Percentiles rank a stretch among this genome's conserved stretches.
Evolutionary conservation across 1,140 invertebrate species (phyloP).

Genomic region (Zaprionus davidi): DNA sequence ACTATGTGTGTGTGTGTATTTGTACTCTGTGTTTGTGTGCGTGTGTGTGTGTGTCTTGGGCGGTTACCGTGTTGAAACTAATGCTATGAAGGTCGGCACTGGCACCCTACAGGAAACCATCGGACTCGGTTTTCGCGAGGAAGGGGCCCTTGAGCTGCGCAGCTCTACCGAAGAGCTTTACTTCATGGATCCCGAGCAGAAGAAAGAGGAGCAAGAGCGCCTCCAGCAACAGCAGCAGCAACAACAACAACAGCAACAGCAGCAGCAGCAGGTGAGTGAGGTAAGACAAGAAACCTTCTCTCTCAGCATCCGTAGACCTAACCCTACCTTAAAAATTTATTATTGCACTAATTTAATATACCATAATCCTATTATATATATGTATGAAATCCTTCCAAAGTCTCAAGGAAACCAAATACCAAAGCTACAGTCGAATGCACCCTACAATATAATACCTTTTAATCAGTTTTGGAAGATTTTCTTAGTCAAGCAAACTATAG

Average conservation of each 20-base stretch:
- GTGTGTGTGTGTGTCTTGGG: constrained; percentile 63
- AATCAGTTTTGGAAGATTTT: no score
- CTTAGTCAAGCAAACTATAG: no score
- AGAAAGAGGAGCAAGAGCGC: constrained; percentile 84
- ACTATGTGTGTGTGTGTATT: constrained; percentile 38
- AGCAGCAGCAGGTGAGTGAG: constrained; percentile 68
- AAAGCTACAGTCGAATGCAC: no score
- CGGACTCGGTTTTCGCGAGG: constrained; percentile 89
- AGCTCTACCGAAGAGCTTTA: constrained; percentile 94
- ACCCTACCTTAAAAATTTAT: neutral
- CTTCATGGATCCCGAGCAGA: constrained; percentile 89
- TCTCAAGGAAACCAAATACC: no score
- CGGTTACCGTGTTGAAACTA: constrained; percentile 71
- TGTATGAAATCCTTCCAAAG: neutral
- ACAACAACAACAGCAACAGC: constrained; percentile 53
- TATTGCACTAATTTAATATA: neutral
- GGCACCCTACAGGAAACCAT: constrained; percentile 84
- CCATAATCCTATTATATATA: neutral
- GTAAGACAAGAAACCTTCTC: neutral
- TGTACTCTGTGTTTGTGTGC: constrained; percentile 19
- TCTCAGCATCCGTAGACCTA: neutral
- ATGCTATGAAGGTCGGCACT: constrained; percentile 83
- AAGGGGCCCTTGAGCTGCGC: constrained; percentile 91
- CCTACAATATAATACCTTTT: no score
- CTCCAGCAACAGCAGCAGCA: constrained; percentile 61